Evolutionary conservation across 92 coral and sea anemone species (phyloP), one percentile per base, ranked within the genome.

Genomic region (Palythoa heliodiscus): DNA sequence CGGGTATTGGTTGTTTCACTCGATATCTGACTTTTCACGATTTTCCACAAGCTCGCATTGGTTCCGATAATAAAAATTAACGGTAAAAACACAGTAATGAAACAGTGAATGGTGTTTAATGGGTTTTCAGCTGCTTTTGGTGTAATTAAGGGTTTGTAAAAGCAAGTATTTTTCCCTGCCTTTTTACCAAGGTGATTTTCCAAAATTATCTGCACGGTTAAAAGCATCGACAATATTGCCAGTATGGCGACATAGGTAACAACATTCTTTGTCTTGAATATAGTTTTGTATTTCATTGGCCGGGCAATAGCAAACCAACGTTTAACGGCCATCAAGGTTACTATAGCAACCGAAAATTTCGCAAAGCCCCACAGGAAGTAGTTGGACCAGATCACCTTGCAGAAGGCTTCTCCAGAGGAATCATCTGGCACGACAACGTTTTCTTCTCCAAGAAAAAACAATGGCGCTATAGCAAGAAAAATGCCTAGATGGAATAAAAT

Each of bases 271-370:
- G 17, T 78, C 35, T 78, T 19, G 53, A 78, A 58, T 1, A 17
- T 23, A 20, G 3, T 3, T 63, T 61, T 58, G 55, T 78, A 78
- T 57, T 60, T 78, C 53, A 24, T 38, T 8, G 83, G 83, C 61
- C 71, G 83, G 11, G 83, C 83, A 15, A 78, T 61, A 12, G 83
- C 83, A 39, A 58, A 78, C 71, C 83, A 78, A 20, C 83, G 83
- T 60, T 78, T 71, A 61, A 78, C 53, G 11, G 83, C 53, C 83
- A 78, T 78, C 29, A 58, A 13, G 50, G 83, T 78, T 60, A 78
- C 83, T n/a, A 78, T 38, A 10, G 83, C 83, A 39, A 78, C 83
- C 0, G 83, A 78, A 63, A 78, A 78, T 47, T 58, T 78, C 6
- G 83, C 70, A 14, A 58, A 78, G 71, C 11, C 71, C 83, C 83